These are phyloP conservation scores for Dasyurus viverrinus DNA, from an alignment of 2,113 vertebrate species.

Conservation along the genomic window DNA sequence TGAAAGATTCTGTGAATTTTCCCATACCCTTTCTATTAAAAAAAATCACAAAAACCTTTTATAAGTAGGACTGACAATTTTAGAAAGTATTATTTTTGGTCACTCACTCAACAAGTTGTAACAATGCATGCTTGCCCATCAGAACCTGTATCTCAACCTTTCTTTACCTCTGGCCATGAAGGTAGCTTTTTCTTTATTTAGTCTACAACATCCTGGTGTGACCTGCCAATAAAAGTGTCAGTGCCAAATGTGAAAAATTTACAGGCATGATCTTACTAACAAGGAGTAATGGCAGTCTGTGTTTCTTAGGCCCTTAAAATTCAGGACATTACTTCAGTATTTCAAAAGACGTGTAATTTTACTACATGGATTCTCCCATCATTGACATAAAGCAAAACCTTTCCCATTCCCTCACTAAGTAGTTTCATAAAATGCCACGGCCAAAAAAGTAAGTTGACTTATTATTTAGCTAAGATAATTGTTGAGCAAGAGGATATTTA, in stretches of 20 bases:
- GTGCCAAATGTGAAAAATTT: background rate
- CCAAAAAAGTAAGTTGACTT: background rate
- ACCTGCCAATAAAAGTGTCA: background rate
- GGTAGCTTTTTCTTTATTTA: constrained; percentile 18
- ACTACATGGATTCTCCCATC: background rate
- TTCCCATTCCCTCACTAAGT: background rate
- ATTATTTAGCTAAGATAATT: background rate
- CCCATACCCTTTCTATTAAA: constrained; percentile 18
- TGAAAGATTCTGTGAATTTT: constrained; percentile 9
- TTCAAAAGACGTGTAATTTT: background rate
- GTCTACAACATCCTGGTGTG: constrained; percentile 10
- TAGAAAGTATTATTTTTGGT: background rate
- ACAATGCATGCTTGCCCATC: background rate
- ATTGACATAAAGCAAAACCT: background rate
- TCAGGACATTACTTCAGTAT: background rate
- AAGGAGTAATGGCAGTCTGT: constrained; percentile 9
- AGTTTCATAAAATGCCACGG: background rate
- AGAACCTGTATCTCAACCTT: constrained; percentile 14
- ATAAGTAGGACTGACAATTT: background rate
- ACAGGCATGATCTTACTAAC: background rate
- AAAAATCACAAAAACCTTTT: background rate
- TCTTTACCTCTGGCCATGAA: constrained; percentile 12
- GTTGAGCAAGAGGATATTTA: background rate
- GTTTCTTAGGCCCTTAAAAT: constrained; percentile 14
- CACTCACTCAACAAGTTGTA: background rate